Conservation (phyloP, 35 echinoderm and acorn worm genomes). For the Strongylocentrotus purpuratus region DNA sequence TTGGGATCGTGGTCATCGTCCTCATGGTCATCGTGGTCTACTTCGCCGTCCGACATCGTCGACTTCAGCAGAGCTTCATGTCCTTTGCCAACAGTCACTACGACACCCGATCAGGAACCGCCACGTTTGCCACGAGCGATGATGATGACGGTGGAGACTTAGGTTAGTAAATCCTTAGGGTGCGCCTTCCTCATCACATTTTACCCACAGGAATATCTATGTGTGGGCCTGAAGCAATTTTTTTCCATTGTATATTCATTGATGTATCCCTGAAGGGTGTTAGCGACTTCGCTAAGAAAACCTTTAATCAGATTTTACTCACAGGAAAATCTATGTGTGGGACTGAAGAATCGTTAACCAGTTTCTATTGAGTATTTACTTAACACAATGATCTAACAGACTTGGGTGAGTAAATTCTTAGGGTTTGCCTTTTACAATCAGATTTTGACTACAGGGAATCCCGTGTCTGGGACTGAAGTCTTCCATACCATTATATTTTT, state of each 20-base stretch:
- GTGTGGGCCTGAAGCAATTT: not conserved
- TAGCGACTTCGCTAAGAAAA: no score
- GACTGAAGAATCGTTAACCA: not conserved
- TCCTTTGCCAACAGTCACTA: conserved; percentile 99
- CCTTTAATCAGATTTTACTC: not conserved
- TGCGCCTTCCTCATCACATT: not conserved
- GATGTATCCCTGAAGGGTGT: not conserved
- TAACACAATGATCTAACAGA: no score
- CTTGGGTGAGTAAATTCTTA: no score
- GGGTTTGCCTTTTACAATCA: no score
- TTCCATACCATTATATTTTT: no score
- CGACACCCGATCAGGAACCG: conserved; percentile 85
- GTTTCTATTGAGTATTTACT: no score
- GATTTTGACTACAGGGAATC: no score
- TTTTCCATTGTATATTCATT: no score
- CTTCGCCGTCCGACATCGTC: conserved; percentile 88
- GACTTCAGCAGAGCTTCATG: conserved; percentile 94
- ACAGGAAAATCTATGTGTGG: not conserved
- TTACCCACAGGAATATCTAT: not conserved
- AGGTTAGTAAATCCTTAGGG: conserved; percentile 55
- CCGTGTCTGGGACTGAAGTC: no score
- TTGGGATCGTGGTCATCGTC: conserved; percentile 51
- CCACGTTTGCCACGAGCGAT: conserved; percentile 69
- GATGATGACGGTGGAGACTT: conserved; percentile 70
- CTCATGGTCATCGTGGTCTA: conserved; percentile 68